Evolutionary conservation across 2,888 invertebrate genomes (phyloP), one percentile per base, ranked within the genome.

Genomic region (Neoaliturus tenellus): DNA sequence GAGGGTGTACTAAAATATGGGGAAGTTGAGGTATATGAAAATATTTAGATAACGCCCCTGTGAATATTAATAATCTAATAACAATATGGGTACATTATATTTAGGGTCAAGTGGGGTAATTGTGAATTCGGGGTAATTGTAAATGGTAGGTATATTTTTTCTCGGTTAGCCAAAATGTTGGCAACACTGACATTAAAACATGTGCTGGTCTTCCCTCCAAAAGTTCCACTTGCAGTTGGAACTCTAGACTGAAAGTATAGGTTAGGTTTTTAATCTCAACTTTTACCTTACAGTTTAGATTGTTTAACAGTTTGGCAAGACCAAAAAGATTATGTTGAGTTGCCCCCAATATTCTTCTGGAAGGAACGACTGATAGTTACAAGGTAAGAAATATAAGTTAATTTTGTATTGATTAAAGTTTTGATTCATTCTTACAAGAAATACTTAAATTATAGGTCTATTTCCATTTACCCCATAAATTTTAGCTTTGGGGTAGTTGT

Each of bases 121-220:
- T 44, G 44, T 44, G 17, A 44, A 44, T 44, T 44, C 44, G 4
- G 44, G 44, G 44, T 44, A 44, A 44, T 14, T 55, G 25, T 55
- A 55, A 55, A 55, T 23, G 12, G 55, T 23, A 12, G 55, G 3
- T 55, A 55, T 55, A 55, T 55, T 23, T 55, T 55, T 12, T 48
- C 48, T n/a, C 48, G 3, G 23, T 5, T 5, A 55, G 3, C 23
- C 3, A 12, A 3, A 23, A 55, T 3, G 55, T 55, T 55, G 55
- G 55, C 20, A 8, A 55, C 3, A 3, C 3, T 55, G 55, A 12
- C 6, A 12, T 1, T 23, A 55, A 55, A 55, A 5, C 55, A 55
- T 55, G 55, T 12, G 6, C 55, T 55, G 48, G 41, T 25, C 8
- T 31, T 51, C 33, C 31, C 78, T 78, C 78, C 48, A 78, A 78